These are phyloP conservation scores for Bombyx mandarina DNA, from an alignment of 1,140 invertebrate species.

Conservation along the genomic window DNA sequence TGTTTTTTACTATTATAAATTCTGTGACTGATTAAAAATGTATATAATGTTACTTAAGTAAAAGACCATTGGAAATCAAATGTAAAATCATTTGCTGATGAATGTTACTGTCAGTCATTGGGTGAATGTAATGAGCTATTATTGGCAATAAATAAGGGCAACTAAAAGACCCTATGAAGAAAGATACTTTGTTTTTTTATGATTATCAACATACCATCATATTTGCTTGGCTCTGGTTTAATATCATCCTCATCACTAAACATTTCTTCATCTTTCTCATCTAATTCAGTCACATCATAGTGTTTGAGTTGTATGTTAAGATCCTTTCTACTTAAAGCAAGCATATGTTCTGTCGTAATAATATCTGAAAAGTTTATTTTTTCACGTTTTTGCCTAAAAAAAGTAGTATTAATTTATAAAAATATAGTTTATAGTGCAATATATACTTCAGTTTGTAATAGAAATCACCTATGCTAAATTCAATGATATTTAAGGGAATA, in stretches of 20 bases:
- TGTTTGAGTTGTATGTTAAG: conserved; percentile 55
- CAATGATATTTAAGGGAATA: no score
- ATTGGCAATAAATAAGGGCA: no score
- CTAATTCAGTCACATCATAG: conserved; percentile 44
- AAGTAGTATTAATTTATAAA: conserved; percentile 6
- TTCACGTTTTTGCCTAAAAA: conserved; percentile 55
- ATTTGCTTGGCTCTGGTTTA: conserved; percentile 53
- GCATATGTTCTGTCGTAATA: conserved; percentile 52
- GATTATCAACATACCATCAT: conserved; percentile 39
- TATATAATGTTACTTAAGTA: no score
- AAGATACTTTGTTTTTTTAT: not conserved
- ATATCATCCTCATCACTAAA: conserved; percentile 45
- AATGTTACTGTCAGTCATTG: no score
- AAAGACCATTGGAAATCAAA: no score
- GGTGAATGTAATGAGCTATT: no score
- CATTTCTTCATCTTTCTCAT: conserved; percentile 48
- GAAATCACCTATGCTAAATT: no score
- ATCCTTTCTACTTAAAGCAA: conserved; percentile 49
- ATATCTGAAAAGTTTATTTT: conserved; percentile 61
- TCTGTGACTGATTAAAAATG: no score
- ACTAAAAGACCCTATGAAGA: not conserved
- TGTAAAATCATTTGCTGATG: no score
- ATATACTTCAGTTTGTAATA: not conserved
- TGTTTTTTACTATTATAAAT: no score
- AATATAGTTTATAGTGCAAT: conserved; percentile 1